Evolutionary conservation across 2,888 invertebrate species (phyloP).

Genomic region (Dysmachus trigonus): DNA sequence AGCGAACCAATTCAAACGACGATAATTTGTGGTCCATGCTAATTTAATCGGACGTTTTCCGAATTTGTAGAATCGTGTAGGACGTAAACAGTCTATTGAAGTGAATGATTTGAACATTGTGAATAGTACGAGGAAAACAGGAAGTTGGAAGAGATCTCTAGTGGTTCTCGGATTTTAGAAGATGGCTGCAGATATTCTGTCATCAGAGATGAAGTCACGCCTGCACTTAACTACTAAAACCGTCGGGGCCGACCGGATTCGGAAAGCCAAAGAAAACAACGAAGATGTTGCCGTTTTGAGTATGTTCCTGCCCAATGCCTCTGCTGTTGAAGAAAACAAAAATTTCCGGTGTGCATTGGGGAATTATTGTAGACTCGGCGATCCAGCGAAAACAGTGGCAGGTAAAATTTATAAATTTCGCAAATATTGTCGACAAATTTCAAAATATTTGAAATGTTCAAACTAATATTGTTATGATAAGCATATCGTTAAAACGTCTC

Average conservation of each 20-base stretch:
- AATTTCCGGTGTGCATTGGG: conserved; percentile 82
- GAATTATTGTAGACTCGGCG: conserved; percentile 79
- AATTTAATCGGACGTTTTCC: background rate
- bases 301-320: conserved; percentile 78
- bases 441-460: background rate
- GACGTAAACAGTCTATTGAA: background rate
- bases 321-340: conserved; percentile 73
- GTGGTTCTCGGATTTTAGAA: conserved; percentile 43
- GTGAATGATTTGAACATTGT: background rate
- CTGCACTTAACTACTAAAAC: conserved; percentile 80
- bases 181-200: conserved; percentile 81
- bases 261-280: conserved; percentile 81
- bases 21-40: background rate
- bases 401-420: conserved; percentile 67
- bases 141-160: background rate
- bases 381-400: conserved; percentile 80
- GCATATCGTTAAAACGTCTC: no score
- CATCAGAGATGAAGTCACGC: conserved; percentile 79
- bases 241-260: conserved; percentile 83
- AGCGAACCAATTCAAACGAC: background rate
- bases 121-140: background rate
- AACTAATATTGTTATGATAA: no score
- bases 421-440: background rate
- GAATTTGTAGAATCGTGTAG: background rate
- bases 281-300: conserved; percentile 89